Base-by-base conservation (phyloP, 2,888 invertebrate species). In the Unio delphinus region DNA sequence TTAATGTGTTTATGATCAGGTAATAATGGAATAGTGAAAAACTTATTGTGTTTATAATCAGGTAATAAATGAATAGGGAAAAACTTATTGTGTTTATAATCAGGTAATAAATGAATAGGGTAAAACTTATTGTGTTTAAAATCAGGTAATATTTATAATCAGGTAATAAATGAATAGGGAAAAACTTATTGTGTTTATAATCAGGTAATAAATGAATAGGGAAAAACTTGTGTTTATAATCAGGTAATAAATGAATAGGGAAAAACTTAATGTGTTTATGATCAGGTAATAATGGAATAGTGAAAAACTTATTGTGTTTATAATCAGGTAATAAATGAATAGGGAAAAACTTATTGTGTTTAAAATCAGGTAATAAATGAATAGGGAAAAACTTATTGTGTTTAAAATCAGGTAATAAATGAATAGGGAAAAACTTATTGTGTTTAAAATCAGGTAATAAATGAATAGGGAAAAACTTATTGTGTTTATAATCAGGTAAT, bases 1-100 rank as follows among this genome's bases (percentile, higher is more conserved):
- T 97, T 0, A 90, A 99, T 57, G 96, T 97, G 3, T 96, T 99
- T 86, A 92, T 97, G 63, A 94, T 99, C 76, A 93, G 96, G 82
- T 95, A 70, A 23, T 61, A 45, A 45, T 0, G 15, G 45, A 45
- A 23, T 23, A 93, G 98, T 58, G 99, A 99, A 89, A 94, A 23
- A 23, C 23, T 97, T 0, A 90, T 99, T 57, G 96, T 97, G 3
- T 96, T 99, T 86, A 92, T 97, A 63, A 94, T 99, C 76, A 93
- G 96, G 82, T 95, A 70, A 23, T 64, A 45, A 45, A 3, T 45
- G 45, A 45, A 23, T 23, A 93, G 98, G 58, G 99, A 99, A 89
- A 94, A 23, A 23, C 23, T 97, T 0, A 90, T 99, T 57, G 96
- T 97, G 3, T 96, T 99, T 86, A 92, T 97, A 63, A 94, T 99